phyloP scores from a whole-genome alignment of 2,888 invertebrate species.

The Ecliptopera silaceata region DNA sequence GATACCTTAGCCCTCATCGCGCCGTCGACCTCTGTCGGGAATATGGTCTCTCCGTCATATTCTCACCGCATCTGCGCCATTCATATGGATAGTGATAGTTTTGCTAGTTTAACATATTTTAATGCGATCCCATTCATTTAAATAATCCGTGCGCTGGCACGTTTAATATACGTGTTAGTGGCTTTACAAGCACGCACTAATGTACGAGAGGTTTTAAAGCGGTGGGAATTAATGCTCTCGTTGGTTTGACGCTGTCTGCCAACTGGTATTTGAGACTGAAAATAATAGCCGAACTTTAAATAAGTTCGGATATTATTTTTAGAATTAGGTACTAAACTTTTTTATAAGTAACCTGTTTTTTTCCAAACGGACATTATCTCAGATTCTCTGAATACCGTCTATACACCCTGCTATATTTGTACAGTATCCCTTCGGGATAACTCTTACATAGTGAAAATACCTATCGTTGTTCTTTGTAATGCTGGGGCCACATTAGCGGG shows the following conservation, averaged over 20 bases:
- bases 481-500: too few relatives aligned
- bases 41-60: slow-evolving; percentile 67
- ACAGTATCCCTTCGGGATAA: background rate
- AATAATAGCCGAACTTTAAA: background rate
- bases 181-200: slow-evolving; percentile 40
- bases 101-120: slow-evolving; percentile 67
- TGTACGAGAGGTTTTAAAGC: slow-evolving; percentile 34
- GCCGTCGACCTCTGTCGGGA: slow-evolving; percentile 70
- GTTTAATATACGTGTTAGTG: slow-evolving; percentile 46
- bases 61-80: slow-evolving; percentile 60
- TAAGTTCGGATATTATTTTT: background rate
- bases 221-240: slow-evolving; percentile 31
- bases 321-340: too few relatives aligned
- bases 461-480: slow-evolving; percentile 4
- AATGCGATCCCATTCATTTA: slow-evolving; percentile 66
- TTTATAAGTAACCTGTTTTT: too few relatives aligned
- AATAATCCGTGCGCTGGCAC: slow-evolving; percentile 50
- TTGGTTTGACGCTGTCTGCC: slow-evolving; percentile 10
- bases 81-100: slow-evolving; percentile 67
- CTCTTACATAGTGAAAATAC: slow-evolving; percentile 30
- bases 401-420: background rate
- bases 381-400: background rate
- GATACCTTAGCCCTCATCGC: slow-evolving; percentile 58
- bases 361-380: background rate
- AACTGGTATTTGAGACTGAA: background rate